Conservation (phyloP, 2,888 invertebrate genomes). For the Hartigia nigra region DNA sequence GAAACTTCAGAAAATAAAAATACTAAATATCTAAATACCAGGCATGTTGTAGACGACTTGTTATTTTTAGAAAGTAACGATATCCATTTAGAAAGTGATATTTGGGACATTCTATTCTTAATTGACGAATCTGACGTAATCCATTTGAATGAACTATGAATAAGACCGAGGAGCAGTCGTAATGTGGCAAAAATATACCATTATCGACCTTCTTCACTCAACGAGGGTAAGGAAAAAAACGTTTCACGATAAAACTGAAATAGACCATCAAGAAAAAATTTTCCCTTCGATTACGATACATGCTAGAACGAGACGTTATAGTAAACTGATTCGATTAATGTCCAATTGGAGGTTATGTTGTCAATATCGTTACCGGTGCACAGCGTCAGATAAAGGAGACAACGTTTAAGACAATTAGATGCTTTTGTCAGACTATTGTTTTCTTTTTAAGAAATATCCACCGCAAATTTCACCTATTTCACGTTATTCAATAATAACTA, state of each 20-base stretch:
- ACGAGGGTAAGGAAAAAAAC: neutral
- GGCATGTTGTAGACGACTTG: neutral
- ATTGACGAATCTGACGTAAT: neutral
- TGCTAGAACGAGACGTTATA: neutral
- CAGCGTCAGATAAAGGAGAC: neutral
- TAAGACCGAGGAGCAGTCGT: neutral
- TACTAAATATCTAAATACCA: neutral
- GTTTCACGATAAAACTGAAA: neutral
- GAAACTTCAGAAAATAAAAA: neutral
- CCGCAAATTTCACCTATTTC: neutral
- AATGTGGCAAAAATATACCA: neutral
- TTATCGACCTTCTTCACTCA: neutral
- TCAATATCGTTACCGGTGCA: neutral
- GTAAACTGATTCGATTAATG: neutral
- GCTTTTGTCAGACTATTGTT: neutral
- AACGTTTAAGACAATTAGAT: neutral
- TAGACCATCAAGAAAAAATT: neutral
- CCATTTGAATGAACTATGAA: neutral
- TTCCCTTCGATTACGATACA: neutral
- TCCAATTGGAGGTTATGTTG: neutral
- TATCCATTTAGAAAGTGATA: neutral
- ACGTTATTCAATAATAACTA: neutral
- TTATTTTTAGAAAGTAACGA: neutral
- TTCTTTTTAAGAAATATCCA: neutral
- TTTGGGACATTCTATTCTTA: neutral